Conservation (phyloP, 2,113 vertebrate species). For the Pelvicachromis taeniatus region DNA sequence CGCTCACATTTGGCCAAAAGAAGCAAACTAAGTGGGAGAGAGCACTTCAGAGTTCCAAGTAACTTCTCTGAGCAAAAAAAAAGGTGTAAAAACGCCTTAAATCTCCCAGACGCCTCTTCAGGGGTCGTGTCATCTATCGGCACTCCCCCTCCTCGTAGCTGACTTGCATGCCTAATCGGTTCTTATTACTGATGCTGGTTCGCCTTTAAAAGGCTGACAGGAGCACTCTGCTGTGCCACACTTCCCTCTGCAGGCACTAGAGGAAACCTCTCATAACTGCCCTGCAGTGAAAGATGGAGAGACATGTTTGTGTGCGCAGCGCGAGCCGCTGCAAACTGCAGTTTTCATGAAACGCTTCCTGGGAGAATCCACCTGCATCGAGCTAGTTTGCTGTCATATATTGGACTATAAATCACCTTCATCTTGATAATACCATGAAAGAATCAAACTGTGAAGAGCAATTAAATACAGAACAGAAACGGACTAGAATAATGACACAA, state of each 20-base stretch:
- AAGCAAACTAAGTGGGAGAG: slow-evolving; percentile 13
- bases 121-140: slow-evolving; percentile 16
- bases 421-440: not conserved
- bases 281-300: not conserved
- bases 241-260: slow-evolving; percentile 53
- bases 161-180: slow-evolving; percentile 36
- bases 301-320: not conserved
- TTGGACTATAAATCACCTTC: not conserved
- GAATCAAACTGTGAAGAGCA: not conserved
- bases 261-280: slow-evolving; percentile 9
- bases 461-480: not conserved
- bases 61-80: slow-evolving; percentile 15
- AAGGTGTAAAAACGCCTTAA: slow-evolving; percentile 33
- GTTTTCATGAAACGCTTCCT: not conserved
- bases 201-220: slow-evolving; percentile 3
- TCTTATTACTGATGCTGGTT: not conserved
- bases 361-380: not conserved
- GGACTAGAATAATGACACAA: not conserved
- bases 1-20: slow-evolving; percentile 16
- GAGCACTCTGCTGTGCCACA: slow-evolving; percentile 39
- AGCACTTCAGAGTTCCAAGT: slow-evolving; percentile 7
- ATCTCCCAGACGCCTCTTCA: slow-evolving; percentile 27
- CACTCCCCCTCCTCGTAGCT: not conserved
- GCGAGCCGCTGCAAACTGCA: not conserved
- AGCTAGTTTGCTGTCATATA: not conserved